Conservation (phyloP, 2,113 vertebrate genomes). For the Pao palembangensis region DNA sequence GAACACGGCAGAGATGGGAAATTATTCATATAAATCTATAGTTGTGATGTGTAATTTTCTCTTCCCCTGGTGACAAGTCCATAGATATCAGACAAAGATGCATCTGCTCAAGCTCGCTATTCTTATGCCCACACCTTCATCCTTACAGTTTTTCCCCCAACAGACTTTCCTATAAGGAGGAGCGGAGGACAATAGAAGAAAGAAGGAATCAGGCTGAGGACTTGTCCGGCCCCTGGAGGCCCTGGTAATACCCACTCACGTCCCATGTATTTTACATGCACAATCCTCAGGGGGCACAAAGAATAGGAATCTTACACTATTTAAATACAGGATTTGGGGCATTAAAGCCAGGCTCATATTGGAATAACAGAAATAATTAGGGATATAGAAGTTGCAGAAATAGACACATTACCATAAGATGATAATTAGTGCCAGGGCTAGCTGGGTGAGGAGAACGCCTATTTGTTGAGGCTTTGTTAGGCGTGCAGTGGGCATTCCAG, state of each 20-base stretch:
- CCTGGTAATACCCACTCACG: constrained; percentile 89
- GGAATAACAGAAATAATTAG: constrained; percentile 99
- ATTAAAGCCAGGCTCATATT: constrained; percentile 95
- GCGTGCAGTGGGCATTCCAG: constrained; percentile 56
- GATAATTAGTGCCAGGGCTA: constrained; percentile 96
- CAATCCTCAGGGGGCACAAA: constrained; percentile 90
- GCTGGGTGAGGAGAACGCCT: constrained; percentile 74
- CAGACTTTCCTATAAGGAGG: constrained; percentile 33
- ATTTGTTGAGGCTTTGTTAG: constrained; percentile 62
- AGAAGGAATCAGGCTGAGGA: constrained; percentile 39
- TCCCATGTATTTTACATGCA: constrained; percentile 95
- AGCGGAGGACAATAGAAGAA: constrained; percentile 23
- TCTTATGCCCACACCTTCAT: constrained; percentile 19
- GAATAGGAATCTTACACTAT: constrained; percentile 93
- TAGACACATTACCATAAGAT: constrained; percentile 97
- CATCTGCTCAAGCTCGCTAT: constrained; percentile 54
- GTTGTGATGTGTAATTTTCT: constrained; percentile 14
- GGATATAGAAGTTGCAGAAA: constrained; percentile 95
- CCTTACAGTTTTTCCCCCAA: constrained; percentile 33
- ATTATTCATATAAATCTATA: constrained; percentile 21
- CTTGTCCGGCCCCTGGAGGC: constrained; percentile 90
- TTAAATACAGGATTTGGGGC: constrained; percentile 98
- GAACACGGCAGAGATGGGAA: constrained; percentile 13
- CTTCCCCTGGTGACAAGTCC: constrained; percentile 30
- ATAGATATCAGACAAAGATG: constrained; percentile 51